These are phyloP conservation scores for Maniola hyperantus DNA, from an alignment of 2,888 invertebrate species.

Conservation along the genomic window DNA sequence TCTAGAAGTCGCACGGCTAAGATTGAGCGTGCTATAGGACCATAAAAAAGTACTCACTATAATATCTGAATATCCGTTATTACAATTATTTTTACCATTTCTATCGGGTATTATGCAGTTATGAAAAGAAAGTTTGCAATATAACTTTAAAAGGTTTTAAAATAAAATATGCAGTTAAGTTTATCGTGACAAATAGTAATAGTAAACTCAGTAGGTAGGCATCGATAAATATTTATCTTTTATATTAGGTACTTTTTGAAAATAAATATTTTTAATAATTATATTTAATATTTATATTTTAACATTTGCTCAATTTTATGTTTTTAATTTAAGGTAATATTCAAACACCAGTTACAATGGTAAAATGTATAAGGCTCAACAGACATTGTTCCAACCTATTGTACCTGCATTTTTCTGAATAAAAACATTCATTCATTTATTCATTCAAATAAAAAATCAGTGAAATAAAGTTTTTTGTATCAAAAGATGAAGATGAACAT, in stretches of 20 bases:
- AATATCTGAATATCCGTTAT: constrained; percentile 28
- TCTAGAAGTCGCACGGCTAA: constrained; percentile 59
- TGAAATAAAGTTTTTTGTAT: no score
- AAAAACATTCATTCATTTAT: no score
- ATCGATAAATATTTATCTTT: background rate
- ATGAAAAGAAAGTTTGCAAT: constrained; percentile 3
- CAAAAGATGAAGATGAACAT: no score
- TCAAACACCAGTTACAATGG: no score
- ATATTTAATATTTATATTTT: no score
- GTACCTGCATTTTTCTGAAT: no score
- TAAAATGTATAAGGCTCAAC: no score
- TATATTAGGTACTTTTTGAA: background rate
- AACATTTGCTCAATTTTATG: no score
- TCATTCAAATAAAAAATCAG: no score
- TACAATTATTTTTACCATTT: constrained; percentile 20
- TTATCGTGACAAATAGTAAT: background rate
- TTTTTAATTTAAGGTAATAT: no score
- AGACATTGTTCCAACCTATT: no score
- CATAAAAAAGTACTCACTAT: constrained; percentile 43
- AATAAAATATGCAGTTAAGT: background rate
- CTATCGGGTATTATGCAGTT: background rate
- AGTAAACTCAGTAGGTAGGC: background rate
- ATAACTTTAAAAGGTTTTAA: background rate
- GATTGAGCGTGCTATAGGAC: constrained; percentile 52
- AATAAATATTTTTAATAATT: no score